Evolutionary conservation across 2,888 invertebrate species (phyloP).

Genomic region (Capitulum mitella): DNA sequence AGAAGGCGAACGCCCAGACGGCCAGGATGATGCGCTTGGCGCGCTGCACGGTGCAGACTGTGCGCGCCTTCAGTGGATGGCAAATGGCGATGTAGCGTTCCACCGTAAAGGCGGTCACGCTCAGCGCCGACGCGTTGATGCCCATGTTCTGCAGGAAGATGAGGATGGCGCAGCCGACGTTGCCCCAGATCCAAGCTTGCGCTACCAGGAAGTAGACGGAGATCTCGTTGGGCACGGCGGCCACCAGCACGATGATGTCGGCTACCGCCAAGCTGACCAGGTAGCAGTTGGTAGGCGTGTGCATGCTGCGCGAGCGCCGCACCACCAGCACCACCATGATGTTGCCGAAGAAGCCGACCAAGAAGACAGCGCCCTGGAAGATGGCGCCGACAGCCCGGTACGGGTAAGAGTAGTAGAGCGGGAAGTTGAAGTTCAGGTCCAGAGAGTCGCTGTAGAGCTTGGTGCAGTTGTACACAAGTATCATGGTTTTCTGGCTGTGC

Average conservation of each 20-base stretch:
- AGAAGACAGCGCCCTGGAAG: constrained; percentile 49
- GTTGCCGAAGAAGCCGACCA: constrained; percentile 52
- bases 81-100: constrained; percentile 59
- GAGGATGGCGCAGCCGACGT: constrained; percentile 49
- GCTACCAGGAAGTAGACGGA: constrained; percentile 49
- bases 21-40: constrained; percentile 52
- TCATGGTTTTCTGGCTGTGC: not conserved
- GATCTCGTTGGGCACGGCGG: constrained; percentile 52
- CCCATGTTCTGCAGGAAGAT: constrained; percentile 54
- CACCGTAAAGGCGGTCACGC: constrained; percentile 56
- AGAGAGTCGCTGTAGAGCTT: not conserved
- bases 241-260: constrained; percentile 52
- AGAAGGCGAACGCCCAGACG: constrained; percentile 53
- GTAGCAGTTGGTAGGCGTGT: constrained; percentile 57
- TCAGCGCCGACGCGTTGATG: constrained; percentile 54
- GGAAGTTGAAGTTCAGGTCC: constrained; percentile 30
- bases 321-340: constrained; percentile 52
- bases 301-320: constrained; percentile 47
- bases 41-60: constrained; percentile 54
- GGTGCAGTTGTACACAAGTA: not conserved
- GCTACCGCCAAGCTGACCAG: constrained; percentile 54
- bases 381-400: constrained; percentile 49
- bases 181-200: constrained; percentile 51
- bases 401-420: constrained; percentile 44
- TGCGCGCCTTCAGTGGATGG: constrained; percentile 52